phyloP scores from a whole-genome alignment of 2,797 vertebrate genomes.

The Limosa lapponica region DNA sequence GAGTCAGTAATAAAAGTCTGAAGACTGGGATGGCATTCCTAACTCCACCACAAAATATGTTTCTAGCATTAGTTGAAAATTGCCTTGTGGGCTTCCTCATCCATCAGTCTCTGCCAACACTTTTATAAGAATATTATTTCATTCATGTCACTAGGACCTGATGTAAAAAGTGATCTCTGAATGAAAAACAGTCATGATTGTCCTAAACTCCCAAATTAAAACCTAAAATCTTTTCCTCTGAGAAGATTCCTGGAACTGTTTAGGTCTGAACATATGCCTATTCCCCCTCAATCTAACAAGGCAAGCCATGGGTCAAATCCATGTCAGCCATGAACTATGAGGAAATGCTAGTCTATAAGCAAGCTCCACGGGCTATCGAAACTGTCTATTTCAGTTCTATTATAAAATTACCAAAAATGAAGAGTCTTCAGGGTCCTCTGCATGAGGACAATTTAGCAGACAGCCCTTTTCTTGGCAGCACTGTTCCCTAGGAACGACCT shows the following conservation, averaged over 20 bases:
- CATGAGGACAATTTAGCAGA: neutral
- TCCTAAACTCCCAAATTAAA: neutral
- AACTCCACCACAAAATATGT: slow-evolving; percentile 36
- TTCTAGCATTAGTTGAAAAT: slow-evolving; percentile 23
- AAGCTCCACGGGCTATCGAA: neutral
- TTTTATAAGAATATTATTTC: neutral
- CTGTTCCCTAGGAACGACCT: neutral
- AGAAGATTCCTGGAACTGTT: slow-evolving; percentile 1
- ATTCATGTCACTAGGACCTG: neutral
- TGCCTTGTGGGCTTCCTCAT: slow-evolving; percentile 7
- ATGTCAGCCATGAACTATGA: neutral
- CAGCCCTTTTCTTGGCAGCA: slow-evolving; percentile 15
- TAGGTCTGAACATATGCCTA: neutral
- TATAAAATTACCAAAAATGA: slow-evolving; percentile 41
- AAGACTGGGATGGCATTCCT: slow-evolving; percentile 41
- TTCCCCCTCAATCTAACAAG: neutral
- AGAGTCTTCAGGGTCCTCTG: neutral
- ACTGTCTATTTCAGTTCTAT: neutral
- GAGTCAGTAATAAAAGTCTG: slow-evolving; percentile 29
- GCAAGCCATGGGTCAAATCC: neutral
- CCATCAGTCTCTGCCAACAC: neutral
- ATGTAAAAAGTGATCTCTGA: neutral
- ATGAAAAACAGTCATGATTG: neutral
- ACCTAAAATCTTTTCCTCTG: neutral
- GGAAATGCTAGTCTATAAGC: neutral